Evolutionary conservation across 2,888 invertebrate species (phyloP), one percentile per base, ranked within the genome.

Genomic region (Dryomyza anilis): DNA sequence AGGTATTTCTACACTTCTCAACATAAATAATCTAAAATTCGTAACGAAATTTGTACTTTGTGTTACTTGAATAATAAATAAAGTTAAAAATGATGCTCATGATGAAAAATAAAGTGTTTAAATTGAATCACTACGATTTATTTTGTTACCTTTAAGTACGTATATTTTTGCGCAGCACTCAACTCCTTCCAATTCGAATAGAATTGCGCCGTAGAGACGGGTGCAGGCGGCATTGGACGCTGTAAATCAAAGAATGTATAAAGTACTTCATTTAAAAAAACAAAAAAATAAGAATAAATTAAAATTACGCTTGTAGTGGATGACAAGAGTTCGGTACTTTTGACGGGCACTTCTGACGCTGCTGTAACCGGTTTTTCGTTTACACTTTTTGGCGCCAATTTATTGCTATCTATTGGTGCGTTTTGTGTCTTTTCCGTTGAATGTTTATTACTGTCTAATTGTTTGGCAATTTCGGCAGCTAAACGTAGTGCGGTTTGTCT

Each of bases 151-250:
- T 79, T 83, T 4, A 83, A 69, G 63, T 82, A 83, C 8, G 73
- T 65, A 68, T 81, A 83, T 63, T 80, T 81, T 57, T 81, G 77
- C n/a, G 65, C 50, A 1, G 74, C 63, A 12, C 75, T 57, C 10
- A 83, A 64, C 66, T 82, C 83, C 60, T 79, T 81, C 83, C 83
- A 83, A 36, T 77, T 76, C 2, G 76, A 71, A 67, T 82, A 80
- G 65, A 83, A 83, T 65, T 83, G 80, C 2, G 78, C 78, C 4
- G 82, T 78, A 29, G 78, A 74, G 29, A 69, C 72, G 2, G 83
- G 83, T 2, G 77, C 55, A 6, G 71, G 65, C 2, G 81, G 80
- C 43, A 81, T 36, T 12, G 73, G 65, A 25, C 70, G 72, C 78
- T 79, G 30, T 36, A 27, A 16, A 12, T 58, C 12, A 62, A 58